These are phyloP conservation scores for Lophochroa leadbeateri DNA, from an alignment of 2,113 vertebrate genomes.

Conservation along the genomic window DNA sequence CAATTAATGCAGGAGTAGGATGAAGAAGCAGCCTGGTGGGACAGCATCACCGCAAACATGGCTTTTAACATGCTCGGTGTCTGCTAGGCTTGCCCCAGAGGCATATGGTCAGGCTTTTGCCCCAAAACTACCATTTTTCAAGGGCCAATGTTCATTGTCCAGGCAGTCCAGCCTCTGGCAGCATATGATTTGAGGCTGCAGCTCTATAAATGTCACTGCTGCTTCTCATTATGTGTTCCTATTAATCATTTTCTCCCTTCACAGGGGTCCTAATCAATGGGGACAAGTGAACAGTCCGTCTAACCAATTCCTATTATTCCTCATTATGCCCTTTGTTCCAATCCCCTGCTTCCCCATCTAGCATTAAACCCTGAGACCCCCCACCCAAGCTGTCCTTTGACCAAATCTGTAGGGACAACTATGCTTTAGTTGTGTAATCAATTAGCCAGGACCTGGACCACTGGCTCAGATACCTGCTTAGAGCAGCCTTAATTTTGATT, in stretches of 20 bases:
- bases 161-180: not conserved
- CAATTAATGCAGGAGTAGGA: rapidly evolving
- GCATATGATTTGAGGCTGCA: not conserved
- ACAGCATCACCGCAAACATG: rapidly evolving
- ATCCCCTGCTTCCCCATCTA: slow-evolving; percentile 54
- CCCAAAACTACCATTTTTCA: not conserved
- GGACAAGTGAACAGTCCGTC: slow-evolving; percentile 23
- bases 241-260: slow-evolving; percentile 47
- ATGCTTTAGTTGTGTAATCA: slow-evolving; percentile 51
- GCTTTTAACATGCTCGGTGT: not conserved
- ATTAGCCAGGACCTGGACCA: slow-evolving; percentile 50
- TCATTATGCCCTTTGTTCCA: slow-evolving; percentile 67
- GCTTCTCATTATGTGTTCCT: not conserved
- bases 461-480: slow-evolving; percentile 38
- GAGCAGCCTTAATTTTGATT: slow-evolving; percentile 75
- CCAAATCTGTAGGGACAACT: slow-evolving; percentile 20
- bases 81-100: rapidly evolving
- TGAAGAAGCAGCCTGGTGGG: not conserved
- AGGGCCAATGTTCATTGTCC: not conserved
- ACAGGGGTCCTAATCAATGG: slow-evolving; percentile 42
- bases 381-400: slow-evolving; percentile 57
- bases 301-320: slow-evolving; percentile 69
- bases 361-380: slow-evolving; percentile 63
- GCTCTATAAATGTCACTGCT: not conserved
- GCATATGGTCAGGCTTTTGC: rapidly evolving